A percentile compares a stretch with the other conserved stretches of the same genome.
Conservation (phyloP, 1,140 invertebrate species). For the Aphelenchoides avenae region DNA sequence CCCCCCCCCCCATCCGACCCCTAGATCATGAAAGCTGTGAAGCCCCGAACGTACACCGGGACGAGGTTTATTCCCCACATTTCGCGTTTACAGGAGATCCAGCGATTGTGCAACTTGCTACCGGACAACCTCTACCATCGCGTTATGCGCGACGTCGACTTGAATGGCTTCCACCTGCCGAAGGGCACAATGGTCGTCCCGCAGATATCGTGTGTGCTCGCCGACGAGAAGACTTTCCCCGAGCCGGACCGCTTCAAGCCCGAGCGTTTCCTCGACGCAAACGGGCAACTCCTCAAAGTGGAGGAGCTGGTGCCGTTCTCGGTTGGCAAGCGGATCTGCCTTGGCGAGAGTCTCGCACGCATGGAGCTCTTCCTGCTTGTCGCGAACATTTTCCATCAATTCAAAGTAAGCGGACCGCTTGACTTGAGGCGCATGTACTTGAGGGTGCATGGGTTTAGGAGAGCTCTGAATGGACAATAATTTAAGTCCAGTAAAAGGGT, state of each 20-base stretch:
- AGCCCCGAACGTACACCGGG: too few species aligned
- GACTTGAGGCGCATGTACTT: too few species aligned
- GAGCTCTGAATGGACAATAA: too few species aligned
- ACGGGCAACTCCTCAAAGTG: constrained; percentile 72
- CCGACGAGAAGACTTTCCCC: constrained; percentile 45
- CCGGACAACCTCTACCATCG: constrained; percentile 60
- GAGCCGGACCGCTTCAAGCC: constrained; percentile 79
- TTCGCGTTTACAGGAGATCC: too few species aligned
- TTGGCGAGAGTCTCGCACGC: constrained; percentile 79
- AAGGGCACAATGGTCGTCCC: constrained; percentile 52
- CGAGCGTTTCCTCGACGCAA: constrained; percentile 71
- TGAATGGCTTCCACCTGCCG: constrained; percentile 49
- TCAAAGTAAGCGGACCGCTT: too few species aligned
- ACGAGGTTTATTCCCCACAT: too few species aligned
- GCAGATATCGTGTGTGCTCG: constrained; percentile 48
- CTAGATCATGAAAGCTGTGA: too few species aligned
- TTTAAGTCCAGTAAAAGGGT: too few species aligned
- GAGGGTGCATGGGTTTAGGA: too few species aligned
- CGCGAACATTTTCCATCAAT: constrained; percentile 75
- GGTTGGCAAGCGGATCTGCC: constrained; percentile 74
- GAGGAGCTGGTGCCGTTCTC: constrained; percentile 86
- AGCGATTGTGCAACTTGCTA: constrained; percentile 58
- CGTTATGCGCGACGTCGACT: constrained; percentile 40
- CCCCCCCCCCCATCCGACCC: too few species aligned
- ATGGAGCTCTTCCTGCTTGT: constrained; percentile 89